Evolutionary conservation across 1,140 invertebrate species (phyloP).

Genomic region (Trinorchestia longiramus): DNA sequence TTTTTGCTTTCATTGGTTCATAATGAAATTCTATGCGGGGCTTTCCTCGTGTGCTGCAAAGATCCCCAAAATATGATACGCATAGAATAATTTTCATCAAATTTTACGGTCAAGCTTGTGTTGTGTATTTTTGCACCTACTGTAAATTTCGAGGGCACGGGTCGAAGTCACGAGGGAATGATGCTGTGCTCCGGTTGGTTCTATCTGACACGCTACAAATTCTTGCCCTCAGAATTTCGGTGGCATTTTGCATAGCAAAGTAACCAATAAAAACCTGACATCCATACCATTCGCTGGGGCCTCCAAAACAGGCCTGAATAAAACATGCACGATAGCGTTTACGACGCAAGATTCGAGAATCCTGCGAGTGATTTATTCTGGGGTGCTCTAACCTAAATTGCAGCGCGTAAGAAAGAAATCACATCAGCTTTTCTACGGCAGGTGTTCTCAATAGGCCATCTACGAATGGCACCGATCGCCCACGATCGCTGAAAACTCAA

Average conservation of each 20-base stretch:
- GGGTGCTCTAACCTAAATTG: constrained; percentile 43
- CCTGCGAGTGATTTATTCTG: constrained; percentile 42
- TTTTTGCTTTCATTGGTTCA: background rate
- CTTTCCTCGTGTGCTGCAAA: background rate
- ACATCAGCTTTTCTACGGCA: constrained; percentile 41
- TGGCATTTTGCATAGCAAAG: constrained; percentile 34
- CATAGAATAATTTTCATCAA: background rate
- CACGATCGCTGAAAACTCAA: background rate
- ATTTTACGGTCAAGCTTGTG: background rate
- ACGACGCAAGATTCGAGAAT: constrained; percentile 25
- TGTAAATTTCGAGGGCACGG: background rate
- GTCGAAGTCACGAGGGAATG: background rate
- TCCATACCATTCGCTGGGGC: constrained; percentile 27
- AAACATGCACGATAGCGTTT: constrained; percentile 46
- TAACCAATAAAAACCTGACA: constrained; percentile 54
- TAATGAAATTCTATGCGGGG: background rate
- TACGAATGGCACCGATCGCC: constrained; percentile 16
- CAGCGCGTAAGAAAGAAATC: constrained; percentile 35
- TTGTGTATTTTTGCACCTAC: background rate
- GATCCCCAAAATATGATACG: background rate
- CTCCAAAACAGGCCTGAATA: constrained; percentile 46
- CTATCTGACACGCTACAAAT: constrained; percentile 32
- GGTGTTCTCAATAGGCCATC: constrained; percentile 38
- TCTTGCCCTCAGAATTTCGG: background rate
- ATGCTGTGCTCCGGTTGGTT: background rate